Percentiles rank a stretch among this genome's conserved stretches.
These are phyloP conservation scores for Rhinopomastus cyanomelas DNA, from an alignment of 2,113 vertebrate species.

Conservation along the genomic window DNA sequence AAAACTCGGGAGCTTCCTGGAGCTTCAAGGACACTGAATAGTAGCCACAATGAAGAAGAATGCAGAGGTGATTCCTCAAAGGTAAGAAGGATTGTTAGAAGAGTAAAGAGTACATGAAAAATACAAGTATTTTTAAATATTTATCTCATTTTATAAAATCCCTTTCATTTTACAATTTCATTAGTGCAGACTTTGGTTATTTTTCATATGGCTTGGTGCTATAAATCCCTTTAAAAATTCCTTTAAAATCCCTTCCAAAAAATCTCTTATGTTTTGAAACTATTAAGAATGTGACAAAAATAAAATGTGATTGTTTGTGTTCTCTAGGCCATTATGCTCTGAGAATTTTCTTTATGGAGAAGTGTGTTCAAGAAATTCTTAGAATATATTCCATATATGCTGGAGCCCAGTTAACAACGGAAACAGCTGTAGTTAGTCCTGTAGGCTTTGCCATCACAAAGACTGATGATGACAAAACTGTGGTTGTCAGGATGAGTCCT, in stretches of 20 bases:
- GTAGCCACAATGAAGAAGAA: conserved; percentile 16
- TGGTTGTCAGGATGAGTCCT: background rate
- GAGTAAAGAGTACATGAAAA: background rate
- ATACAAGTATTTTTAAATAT: background rate
- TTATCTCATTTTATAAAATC: background rate
- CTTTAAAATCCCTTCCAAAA: background rate
- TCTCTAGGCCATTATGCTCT: background rate
- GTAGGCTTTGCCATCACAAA: background rate
- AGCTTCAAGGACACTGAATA: background rate
- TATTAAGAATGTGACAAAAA: background rate
- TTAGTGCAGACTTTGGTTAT: background rate
- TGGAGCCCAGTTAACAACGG: background rate
- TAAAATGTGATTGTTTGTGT: background rate
- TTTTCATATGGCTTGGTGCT: background rate
- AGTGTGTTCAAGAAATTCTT: background rate
- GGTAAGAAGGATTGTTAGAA: conserved; percentile 35
- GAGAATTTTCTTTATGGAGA: background rate
- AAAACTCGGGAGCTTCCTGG: conserved; percentile 22
- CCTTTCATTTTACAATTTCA: background rate
- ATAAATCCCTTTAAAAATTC: background rate
- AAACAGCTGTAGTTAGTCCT: background rate
- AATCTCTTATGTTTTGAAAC: background rate
- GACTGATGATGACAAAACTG: background rate
- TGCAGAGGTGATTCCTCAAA: conserved; percentile 17
- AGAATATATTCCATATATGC: accelerated